Base-by-base conservation (phyloP, 2,888 invertebrate genomes). In the Coelogynopora nodosa region DNA sequence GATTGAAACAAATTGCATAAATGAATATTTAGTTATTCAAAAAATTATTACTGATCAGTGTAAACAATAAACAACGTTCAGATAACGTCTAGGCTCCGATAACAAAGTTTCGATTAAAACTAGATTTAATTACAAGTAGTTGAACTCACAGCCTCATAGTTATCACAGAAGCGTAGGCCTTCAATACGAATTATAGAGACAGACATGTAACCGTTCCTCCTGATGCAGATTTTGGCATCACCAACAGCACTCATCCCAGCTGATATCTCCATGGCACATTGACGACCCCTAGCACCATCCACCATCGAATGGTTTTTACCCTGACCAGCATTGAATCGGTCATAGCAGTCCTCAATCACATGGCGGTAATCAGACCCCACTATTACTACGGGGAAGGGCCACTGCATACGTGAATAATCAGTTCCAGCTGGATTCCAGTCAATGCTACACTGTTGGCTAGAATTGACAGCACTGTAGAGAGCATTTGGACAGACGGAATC, bases 361-460 rank as follows among this genome's bases (percentile, higher is more conserved):
- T 74, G 18, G 23, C 74, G 18, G 5, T 74, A 26, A 26, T 74
- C 74, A 0, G 0, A 27, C 18, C 23, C 2, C 2, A 85, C 67
- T 27, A 85, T n/a, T 5, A 67, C 74, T 10, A 85, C 85, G 10
- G 85, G 85, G 2, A 67, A 85, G 18, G 85, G 85, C 85, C 85
- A 85, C 5, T 26, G 13, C 13, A 29, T 26, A 13, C 67, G 28
- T 18, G 67, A 26, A 67, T 67, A 85, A 18, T 67, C 67, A 13
- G 67, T 85, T 30, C 85, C 85, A 0, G 29, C 18, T 26, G 85
- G 85, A 67, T 85, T 85, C 29, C 30, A 85, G 5, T 5, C 23
- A 26, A 74, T 23, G 2, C 2, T 23, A 26, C 74, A 74, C 27
- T 74, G 74, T 23, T 23, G 23, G 2, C 0, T 28, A 0, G 28